Conservation (phyloP, 2,888 invertebrate species). For the Eupithecia vulgata region DNA sequence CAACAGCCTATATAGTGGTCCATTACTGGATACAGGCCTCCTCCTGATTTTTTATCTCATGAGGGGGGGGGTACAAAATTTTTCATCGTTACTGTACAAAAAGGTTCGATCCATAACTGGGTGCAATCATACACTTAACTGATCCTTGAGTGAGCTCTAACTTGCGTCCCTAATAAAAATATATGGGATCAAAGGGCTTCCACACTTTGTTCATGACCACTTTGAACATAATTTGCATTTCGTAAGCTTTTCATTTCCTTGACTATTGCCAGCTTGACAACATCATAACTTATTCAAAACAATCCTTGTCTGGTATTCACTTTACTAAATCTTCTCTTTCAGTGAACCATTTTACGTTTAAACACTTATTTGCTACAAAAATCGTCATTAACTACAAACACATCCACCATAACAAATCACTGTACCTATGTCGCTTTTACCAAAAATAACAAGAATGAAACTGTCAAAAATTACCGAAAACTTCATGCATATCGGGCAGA, state of each 20-base stretch:
- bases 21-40: too few relatives aligned
- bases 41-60: too few relatives aligned
- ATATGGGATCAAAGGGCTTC: constrained; percentile 7
- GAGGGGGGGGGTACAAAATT: too few relatives aligned
- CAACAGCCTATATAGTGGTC: too few relatives aligned
- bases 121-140: neutral
- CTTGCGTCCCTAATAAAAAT: constrained; percentile 8
- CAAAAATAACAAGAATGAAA: too few relatives aligned
- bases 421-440: too few relatives aligned
- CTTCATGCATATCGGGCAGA: too few relatives aligned
- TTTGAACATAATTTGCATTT: constrained; percentile 9
- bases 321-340: neutral
- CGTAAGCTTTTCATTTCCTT: constrained; percentile 5
- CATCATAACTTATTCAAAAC: neutral
- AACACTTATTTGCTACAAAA: too few relatives aligned
- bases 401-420: too few relatives aligned
- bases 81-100: neutral
- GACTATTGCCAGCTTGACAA: neutral
- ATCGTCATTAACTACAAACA: too few relatives aligned
- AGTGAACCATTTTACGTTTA: neutral
- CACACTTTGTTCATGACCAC: constrained; percentile 9
- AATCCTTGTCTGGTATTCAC: neutral
- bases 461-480: too few relatives aligned
- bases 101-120: neutral
- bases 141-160: constrained; percentile 6